Base-by-base conservation (phyloP, 2,888 invertebrate genomes). In the Lepeophtheirus nordmannii region DNA sequence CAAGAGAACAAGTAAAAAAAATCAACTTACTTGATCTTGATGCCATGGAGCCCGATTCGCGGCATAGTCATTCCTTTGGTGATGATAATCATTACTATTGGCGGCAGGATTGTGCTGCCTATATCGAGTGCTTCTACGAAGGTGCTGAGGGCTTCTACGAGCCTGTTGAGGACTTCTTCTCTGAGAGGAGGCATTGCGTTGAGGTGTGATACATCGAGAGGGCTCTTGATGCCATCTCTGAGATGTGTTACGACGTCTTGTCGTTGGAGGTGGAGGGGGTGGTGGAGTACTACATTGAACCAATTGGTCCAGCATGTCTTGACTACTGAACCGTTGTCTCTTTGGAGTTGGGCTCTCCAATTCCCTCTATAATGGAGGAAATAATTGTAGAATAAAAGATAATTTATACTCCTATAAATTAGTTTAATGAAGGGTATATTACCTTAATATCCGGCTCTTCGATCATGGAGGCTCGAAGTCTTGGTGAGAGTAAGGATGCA, bases 341-440 rank as follows among this genome's bases (percentile, higher is more conserved):
- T 63, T 63, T 46, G 63, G 63, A 17, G 63, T 63, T 17, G 63
- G 63, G 22, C 56, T 56, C 17, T 63, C 63, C 23, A 63, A 53
- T 56, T 63, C 63, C 30, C 63, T 60, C 60, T 60, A 11, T 17
- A 22, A 60, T 30, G 9, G 20, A 58, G 30, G 3, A 22, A 58
- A 20, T 14, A 23, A 23, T 23, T 17, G 1, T 53, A 17, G 7
- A 53, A 53, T 53, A 5, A 53, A 53, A 53, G 53, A 46, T 11
- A n/a, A 46, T n/a, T n/a, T n/a, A n/a, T n/a, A n/a, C 30, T 30
- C 2, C 30, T 30, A 7, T 30, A 30, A 30, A 30, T 30, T 5
- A 7, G 3, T 30, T 30, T 7, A 30, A 30, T 30, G 2, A 30
- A 30, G 3, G n/a, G 3, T 7, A 30, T 5, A 30, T 30, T 46